Evolutionary conservation across 1,140 invertebrate species (phyloP).

Genomic region (Coelopa frigida): DNA sequence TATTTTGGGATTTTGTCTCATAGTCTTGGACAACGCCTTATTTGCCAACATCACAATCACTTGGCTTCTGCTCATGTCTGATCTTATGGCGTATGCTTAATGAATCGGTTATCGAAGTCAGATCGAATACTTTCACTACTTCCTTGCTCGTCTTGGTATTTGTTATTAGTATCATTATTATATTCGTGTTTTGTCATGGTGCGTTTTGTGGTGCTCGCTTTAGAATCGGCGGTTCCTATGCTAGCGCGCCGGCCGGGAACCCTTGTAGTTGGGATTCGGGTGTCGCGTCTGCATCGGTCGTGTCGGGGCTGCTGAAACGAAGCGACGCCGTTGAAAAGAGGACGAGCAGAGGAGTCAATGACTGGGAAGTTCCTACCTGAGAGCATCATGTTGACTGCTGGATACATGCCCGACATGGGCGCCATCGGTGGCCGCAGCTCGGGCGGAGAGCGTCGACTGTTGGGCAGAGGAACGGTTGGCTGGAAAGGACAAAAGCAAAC

Average conservation of each 20-base stretch:
- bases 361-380: constrained; percentile 23
- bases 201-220: no score
- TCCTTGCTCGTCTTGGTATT: no score
- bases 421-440: constrained; percentile 42
- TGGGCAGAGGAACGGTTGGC: constrained; percentile 42
- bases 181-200: no score
- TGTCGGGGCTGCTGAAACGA: constrained; percentile 23
- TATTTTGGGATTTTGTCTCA: no score
- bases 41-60: no score
- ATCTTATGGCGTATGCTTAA: no score
- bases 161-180: no score
- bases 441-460: constrained; percentile 41
- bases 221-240: neutral
- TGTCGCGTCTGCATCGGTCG: constrained; percentile 39
- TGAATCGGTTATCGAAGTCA: no score
- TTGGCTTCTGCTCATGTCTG: no score
- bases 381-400: constrained; percentile 43
- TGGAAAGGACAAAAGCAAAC: constrained; percentile 11
- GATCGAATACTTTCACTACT: no score
- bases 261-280: constrained; percentile 44
- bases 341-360: neutral
- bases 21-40: no score
- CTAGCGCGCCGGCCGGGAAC: constrained; percentile 31
- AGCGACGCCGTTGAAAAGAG: neutral
- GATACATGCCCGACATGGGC: constrained; percentile 41